Base-by-base conservation (phyloP, 1,140 invertebrate species). In the Hydropsyche tenuis region DNA sequence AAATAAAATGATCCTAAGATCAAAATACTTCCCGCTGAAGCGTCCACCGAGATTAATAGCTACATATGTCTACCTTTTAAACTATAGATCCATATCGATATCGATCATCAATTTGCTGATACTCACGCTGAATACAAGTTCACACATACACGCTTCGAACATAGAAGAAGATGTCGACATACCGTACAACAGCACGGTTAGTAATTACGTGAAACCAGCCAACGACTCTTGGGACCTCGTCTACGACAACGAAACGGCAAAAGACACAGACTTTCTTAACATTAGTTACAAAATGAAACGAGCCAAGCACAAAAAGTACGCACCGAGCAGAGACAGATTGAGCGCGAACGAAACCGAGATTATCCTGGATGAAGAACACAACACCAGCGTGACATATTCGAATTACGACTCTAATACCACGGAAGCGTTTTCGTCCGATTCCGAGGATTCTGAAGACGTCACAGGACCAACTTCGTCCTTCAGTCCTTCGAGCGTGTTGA, bases 1-100 rank as follows among this genome's bases (percentile, higher is more conserved):
- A 48, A 23, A 68, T 68, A 68, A 68, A 68, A 68, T 68, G 65
- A 68, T 68, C n/a, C 43, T 45, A 25, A 46, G 65, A 68, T 68
- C 65, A 27, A 45, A 16, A 43, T 68, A 27, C n/a, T 68, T 68
- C n/a, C n/a, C 14, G 12, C 45, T 68, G 42, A 68, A 68, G 23
- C 42, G 65, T 16, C 65, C 65, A 14, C 65, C 65, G 12, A 18
- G 65, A 68, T 25, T 25, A 12, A 27, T 60, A 18, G 22, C 56
- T 14, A 60, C 56, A 4, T 27, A 25, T 11, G 23, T 27, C 7
- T 27, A 60, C 23, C 20, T 25, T 12, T 25, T 60, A 25, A 60
- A 60, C 23, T 60, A 27, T 14, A 60, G 22, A 60, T 60, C 56
- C 5, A 60, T 60, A 25, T 60, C 56, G 11, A 25, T 60, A 60